Percentiles rank a stretch among this genome's conserved stretches.
Evolutionary conservation across 2,888 invertebrate genomes (phyloP).

Genomic region (Rhingia rostrata): DNA sequence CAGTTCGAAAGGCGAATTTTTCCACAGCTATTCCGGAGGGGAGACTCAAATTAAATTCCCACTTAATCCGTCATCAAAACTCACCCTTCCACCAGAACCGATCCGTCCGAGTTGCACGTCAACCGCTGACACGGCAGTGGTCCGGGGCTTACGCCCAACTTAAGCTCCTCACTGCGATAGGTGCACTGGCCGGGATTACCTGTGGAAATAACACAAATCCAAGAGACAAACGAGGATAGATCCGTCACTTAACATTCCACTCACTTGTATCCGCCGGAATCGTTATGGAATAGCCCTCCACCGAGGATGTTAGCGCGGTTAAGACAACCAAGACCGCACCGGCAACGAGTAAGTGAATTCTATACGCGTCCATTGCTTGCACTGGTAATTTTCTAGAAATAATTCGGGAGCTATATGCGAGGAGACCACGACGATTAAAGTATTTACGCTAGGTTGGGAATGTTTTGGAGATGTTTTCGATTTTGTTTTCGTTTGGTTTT

Average conservation of each 20-base stretch:
- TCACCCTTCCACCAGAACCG: slow-evolving; percentile 81
- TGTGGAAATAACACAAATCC: slow-evolving; percentile 44
- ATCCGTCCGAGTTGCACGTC: slow-evolving; percentile 80
- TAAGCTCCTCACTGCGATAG: slow-evolving; percentile 79
- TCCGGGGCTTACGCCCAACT: slow-evolving; percentile 78
- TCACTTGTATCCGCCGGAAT: slow-evolving; percentile 79
- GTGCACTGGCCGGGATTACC: slow-evolving; percentile 79
- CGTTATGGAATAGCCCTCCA: slow-evolving; percentile 76
- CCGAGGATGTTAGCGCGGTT: slow-evolving; percentile 13
- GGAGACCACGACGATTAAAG: not conserved
- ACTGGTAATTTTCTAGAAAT: slow-evolving; percentile 42
- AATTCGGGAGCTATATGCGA: slow-evolving; percentile 22
- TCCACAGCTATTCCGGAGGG: slow-evolving; percentile 78
- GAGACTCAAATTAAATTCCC: slow-evolving; percentile 24
- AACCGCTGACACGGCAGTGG: slow-evolving; percentile 80
- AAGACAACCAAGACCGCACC: slow-evolving; percentile 31
- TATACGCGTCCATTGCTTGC: slow-evolving; percentile 43
- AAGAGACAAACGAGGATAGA: slow-evolving; percentile 1
- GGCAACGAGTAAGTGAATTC: slow-evolving; percentile 28
- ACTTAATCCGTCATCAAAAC: slow-evolving; percentile 47
- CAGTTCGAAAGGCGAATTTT: slow-evolving; percentile 79
- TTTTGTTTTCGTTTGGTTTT: slow-evolving; percentile 34
- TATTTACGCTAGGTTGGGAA: slow-evolving; percentile 37
- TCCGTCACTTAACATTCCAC: slow-evolving; percentile 18
- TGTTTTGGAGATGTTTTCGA: slow-evolving; percentile 37